Conservation (phyloP, 2,888 invertebrate species). For the Trachelus stipa region DNA sequence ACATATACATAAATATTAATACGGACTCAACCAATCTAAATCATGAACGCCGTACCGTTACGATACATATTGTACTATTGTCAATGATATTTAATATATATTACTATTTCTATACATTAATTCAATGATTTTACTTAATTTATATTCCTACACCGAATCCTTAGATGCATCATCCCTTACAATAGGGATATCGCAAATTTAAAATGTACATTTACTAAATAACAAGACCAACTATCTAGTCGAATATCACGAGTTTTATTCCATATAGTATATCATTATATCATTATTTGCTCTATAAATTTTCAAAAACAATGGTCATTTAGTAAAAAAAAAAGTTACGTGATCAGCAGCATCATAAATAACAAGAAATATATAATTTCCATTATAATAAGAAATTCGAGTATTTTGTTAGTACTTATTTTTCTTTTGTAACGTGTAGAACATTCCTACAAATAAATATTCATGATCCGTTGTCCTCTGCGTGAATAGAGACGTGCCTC, state of each 20-base stretch:
- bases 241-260: too few species aligned
- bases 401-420: neutral
- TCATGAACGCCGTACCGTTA: conserved; percentile 35
- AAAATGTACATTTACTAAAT: too few species aligned
- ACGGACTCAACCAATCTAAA: neutral
- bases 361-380: neutral
- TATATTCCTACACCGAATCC: neutral
- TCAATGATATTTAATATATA: conserved; percentile 46
- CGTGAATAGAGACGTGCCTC: neutral
- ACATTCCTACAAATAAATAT: neutral
- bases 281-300: neutral
- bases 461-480: neutral
- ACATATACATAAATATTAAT: neutral
- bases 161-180: neutral
- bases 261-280: neutral
- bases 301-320: neutral
- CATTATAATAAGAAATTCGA: neutral
- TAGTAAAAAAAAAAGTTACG: neutral
- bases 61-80: conserved; percentile 49
- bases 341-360: neutral
- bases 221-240: too few species aligned
- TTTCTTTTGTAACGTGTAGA: neutral
- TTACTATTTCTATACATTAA: conserved; percentile 41
- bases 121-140: neutral
- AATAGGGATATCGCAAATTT: neutral